These are phyloP conservation scores for Taenioides sp. DNA, from an alignment of 2,797 vertebrate species.

Conservation along the genomic window DNA sequence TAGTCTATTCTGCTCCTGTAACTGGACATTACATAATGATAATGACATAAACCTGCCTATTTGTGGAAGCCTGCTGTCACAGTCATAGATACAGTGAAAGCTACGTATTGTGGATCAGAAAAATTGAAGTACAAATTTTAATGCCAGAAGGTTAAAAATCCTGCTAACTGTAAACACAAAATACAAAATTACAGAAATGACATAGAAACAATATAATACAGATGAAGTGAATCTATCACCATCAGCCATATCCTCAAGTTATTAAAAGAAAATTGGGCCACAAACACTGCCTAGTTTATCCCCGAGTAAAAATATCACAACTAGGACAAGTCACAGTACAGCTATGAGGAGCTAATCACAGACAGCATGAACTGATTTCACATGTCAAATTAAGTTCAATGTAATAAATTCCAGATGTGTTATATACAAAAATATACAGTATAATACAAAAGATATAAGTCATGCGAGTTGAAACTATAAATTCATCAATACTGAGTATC, in stretches of 20 bases:
- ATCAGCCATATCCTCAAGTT: background rate
- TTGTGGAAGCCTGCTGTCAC: too few species aligned
- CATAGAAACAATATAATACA: background rate
- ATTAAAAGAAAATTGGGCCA: slow-evolving; percentile 12
- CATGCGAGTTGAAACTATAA: too few species aligned
- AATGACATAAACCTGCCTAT: too few species aligned
- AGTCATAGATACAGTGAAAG: too few species aligned
- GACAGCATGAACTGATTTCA: slow-evolving; percentile 8
- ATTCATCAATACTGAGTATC: too few species aligned
- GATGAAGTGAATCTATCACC: background rate
- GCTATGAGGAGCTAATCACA: background rate
- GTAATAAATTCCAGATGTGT: background rate
- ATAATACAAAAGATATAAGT: background rate
- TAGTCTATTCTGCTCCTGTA: too few species aligned
- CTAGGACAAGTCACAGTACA: slow-evolving; percentile 1
- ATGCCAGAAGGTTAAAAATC: background rate
- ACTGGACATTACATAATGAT: too few species aligned
- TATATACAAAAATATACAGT: background rate
- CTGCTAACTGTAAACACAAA: background rate
- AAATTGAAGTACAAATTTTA: background rate
- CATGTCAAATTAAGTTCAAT: background rate
- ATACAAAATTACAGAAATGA: background rate
- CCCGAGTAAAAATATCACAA: slow-evolving; percentile 10
- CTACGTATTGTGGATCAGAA: background rate
- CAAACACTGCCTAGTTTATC: slow-evolving; percentile 8